Percentiles rank a stretch among this genome's conserved stretches.
Evolutionary conservation across 1,140 invertebrate species (phyloP).

Genomic region (Batillaria attramentaria): DNA sequence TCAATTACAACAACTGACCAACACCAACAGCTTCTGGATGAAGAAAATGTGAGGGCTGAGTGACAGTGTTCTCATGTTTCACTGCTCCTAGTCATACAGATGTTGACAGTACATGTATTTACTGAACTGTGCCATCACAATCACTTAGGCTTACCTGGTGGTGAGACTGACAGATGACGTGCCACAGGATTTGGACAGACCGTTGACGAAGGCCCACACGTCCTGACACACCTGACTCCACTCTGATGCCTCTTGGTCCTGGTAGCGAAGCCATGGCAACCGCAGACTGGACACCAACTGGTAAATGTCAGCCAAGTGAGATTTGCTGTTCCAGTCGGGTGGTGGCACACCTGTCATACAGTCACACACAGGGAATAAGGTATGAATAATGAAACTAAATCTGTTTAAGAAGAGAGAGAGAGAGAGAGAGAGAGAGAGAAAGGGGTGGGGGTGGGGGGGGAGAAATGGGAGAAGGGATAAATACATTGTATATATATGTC

Average conservation of each 20-base stretch:
- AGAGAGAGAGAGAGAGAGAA: no score
- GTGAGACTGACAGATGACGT: constrained; percentile 42
- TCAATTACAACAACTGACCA: no score
- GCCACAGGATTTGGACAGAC: constrained; percentile 42
- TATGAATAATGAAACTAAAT: no score
- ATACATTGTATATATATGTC: no score
- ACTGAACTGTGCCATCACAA: neutral
- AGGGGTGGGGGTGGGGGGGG: no score
- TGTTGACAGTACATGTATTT: neutral
- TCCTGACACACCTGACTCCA: constrained; percentile 56
- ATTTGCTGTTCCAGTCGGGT: constrained; percentile 55
- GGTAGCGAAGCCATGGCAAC: constrained; percentile 55
- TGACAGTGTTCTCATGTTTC: no score
- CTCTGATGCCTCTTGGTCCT: constrained; percentile 40
- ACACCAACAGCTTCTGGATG: no score
- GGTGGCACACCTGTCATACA: constrained; percentile 17
- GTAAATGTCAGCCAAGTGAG: constrained; percentile 47
- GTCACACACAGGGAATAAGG: no score
- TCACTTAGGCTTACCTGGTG: constrained; percentile 53
- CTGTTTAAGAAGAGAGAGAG: no score
- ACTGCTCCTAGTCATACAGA: no score
- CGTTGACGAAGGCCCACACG: constrained; percentile 55
- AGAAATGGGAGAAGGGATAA: no score
- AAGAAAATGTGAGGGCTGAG: no score
- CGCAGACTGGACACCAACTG: constrained; percentile 46